Evolutionary conservation across 2,888 invertebrate species (phyloP), one percentile per base, ranked within the genome.

Genomic region (Crioceris asparagi): DNA sequence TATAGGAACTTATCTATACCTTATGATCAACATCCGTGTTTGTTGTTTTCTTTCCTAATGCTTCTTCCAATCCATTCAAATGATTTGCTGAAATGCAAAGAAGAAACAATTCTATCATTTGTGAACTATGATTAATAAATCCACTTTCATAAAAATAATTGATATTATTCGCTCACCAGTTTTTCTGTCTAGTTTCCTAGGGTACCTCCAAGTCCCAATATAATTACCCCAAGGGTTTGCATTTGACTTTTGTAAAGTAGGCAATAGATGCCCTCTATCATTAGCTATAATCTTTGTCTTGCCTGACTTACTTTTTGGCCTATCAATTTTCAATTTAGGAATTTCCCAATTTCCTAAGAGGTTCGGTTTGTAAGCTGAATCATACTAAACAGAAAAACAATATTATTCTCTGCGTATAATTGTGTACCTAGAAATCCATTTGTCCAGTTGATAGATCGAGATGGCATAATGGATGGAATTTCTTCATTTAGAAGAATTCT

Each of bases 321-420:
- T 66, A 4, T 72, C 68, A 42, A 75, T 73, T 57, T 71, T 70
- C 66, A 73, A 71, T 46, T 78, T 75, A 26, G 79, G 75, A 39
- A 78, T 71, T 59, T 77, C 69, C 77, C 77, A 79, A 62, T 82
- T 82, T 31, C 73, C 68, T 14, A 80, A 63, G 15, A 71, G 68
- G 48, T 65, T 69, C 5, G 81, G 72, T 29, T 67, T 68, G 48
- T 74, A 75, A 40, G 74, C 72, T 36, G 64, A 67, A 52, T 81
- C 78, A 59, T 74, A 82, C 54, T 54, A 47, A 41, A 40, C 27
- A 42, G 19, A 43, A 42, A 41, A 40, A 31, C 8, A 11, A 31
- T 35, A 30, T 8, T 30, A 30, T 6, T 30, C 11, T 16, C 15
- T 17, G 10, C 10, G 12, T 29, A 15, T 3, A 5, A 5, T 16